phyloP scores from a whole-genome alignment of 2,797 vertebrate species.

The Siniperca undulata region DNA sequence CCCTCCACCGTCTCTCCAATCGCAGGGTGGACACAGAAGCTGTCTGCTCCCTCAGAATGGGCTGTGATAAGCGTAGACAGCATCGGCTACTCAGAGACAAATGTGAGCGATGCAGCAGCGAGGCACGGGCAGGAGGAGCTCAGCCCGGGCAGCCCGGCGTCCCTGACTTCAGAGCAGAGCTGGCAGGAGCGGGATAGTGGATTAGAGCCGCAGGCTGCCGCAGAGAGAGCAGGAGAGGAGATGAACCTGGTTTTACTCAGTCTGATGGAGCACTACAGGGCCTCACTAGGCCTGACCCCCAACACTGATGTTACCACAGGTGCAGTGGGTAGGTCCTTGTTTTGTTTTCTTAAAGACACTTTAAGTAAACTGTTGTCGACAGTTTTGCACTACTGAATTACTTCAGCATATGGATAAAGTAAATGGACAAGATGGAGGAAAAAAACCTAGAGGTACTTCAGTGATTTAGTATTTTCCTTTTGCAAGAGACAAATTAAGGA shows the following conservation, averaged over 20 bases:
- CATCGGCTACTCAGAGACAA: conserved; percentile 30
- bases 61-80: conserved; percentile 72
- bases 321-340: conserved; percentile 75
- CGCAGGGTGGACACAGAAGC: conserved; percentile 64
- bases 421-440: not conserved
- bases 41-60: conserved; percentile 71
- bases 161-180: conserved; percentile 61
- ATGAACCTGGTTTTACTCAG: conserved; percentile 75
- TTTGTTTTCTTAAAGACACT: not conserved
- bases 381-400: not conserved
- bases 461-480: not conserved
- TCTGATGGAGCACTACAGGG: conserved; percentile 80
- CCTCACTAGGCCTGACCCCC: conserved; percentile 65
- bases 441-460: not conserved
- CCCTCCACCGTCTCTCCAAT: conserved; percentile 41
- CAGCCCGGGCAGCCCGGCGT: conserved; percentile 36
- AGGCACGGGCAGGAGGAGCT: conserved; percentile 14
- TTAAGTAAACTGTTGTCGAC: not conserved
- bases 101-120: conserved; percentile 29
- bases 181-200: conserved; percentile 78
- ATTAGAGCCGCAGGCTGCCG: conserved; percentile 70
- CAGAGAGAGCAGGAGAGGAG: conserved; percentile 66
- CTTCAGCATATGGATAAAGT: not conserved
- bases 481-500: not conserved
- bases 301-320: conserved; percentile 68